Evolutionary conservation across 2,113 vertebrate species (phyloP), one percentile per base, ranked within the genome.

Genomic region (Psittacara wagleri): DNA sequence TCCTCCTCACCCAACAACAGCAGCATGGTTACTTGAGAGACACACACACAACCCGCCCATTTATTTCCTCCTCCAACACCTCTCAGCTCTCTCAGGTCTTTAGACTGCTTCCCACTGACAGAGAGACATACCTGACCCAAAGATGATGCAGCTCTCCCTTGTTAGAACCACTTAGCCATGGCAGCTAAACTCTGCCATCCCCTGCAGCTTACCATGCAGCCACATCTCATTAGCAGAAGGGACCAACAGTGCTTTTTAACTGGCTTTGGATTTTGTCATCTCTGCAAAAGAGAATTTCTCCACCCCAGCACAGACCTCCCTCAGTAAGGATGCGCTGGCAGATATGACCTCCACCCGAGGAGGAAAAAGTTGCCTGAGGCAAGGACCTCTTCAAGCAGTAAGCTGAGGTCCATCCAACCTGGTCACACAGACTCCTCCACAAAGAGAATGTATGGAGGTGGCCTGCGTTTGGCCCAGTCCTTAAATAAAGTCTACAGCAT

Each of bases 161-260:
- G 9, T 13, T 2, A 80, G 44, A 66, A 27, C 3, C 0, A 1
- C 57, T 84, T 48, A 78, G 76, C 52, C 37, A 3, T 1, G 4
- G 33, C 33, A 69, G 74, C 51, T 63, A 82, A 63, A 52, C 18
- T 31, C 59, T 73, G 28, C 27, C 52, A 25, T 5, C 3, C 28
- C 12, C n/a, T 52, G 6, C 15, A 52, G 49, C 25, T 88, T 72
- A 88, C 4, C 0, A 0, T 7, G 25, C 46, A 46, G 49, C 16
- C 79, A 59, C 31, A 49, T 35, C 82, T 86, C 67, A 0, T n/a
- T 10, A 80, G 5, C 52, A 84, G 44, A 79, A 82, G 28, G 52
- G 33, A 13, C 29, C 35, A 92, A n/a, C 17, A 14, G 22, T 27
- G 43, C 1, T 54, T 95, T 90, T 37, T 81, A 82, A 41, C 4